Percentiles rank a stretch among this genome's conserved stretches.
These are phyloP conservation scores for Arrhamphus sclerolepis DNA, from an alignment of 2,797 vertebrate genomes.

Conservation along the genomic window DNA sequence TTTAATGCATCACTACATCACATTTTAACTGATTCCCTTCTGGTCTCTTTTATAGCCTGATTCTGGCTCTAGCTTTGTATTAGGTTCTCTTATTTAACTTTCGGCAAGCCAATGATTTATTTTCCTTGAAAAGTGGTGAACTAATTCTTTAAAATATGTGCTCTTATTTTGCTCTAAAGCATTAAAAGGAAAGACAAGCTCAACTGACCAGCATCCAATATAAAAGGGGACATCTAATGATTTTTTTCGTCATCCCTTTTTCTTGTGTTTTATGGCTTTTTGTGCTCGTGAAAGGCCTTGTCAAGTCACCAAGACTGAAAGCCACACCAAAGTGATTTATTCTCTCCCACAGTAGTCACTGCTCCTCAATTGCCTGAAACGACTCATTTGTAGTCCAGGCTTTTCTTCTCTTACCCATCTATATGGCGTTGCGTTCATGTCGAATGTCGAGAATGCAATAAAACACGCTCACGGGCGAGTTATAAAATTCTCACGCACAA, in stretches of 20 bases:
- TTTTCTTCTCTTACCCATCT: background rate
- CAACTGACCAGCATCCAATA: background rate
- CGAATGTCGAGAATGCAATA: too few species aligned
- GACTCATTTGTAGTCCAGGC: background rate
- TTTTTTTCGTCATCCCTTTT: background rate
- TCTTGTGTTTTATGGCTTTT: background rate
- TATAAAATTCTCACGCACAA: too few species aligned
- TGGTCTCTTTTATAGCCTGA: too few species aligned
- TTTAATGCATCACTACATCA: too few species aligned
- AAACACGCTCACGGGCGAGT: too few species aligned
- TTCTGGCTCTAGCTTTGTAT: too few species aligned
- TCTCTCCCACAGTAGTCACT: background rate
- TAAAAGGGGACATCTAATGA: background rate
- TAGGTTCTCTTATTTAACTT: too few species aligned
- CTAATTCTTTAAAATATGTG: background rate
- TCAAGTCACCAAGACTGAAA: background rate
- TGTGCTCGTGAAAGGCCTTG: background rate
- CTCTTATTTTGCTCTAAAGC: background rate
- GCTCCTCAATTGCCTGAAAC: background rate
- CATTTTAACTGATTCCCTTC: too few species aligned
- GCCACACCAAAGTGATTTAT: background rate
- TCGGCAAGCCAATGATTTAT: too few species aligned
- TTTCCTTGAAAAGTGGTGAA: background rate
- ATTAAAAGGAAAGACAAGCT: background rate
- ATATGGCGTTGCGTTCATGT: too few species aligned